Percentiles rank a stretch among this genome's conserved stretches.
These are phyloP conservation scores for Deladenus siricidicola DNA, from an alignment of 2,888 invertebrate genomes.

Conservation along the genomic window DNA sequence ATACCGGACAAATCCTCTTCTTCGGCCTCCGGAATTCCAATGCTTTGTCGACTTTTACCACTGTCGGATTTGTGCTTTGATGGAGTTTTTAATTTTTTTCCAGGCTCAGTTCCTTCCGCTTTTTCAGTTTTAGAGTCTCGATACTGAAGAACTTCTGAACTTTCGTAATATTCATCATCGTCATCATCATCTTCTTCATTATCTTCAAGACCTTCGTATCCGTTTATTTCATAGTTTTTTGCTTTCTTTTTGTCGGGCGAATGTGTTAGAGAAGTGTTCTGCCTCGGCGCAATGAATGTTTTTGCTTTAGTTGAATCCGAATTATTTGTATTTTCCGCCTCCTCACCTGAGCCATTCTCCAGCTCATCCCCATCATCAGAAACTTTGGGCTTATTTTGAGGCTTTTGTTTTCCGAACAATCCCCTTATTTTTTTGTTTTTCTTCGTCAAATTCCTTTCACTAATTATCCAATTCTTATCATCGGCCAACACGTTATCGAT, in stretches of 20 bases:
- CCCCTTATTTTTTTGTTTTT: no score
- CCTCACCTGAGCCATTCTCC: background rate
- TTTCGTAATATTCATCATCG: slow-evolving; percentile 10
- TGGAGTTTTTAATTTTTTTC: background rate
- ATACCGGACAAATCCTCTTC: slow-evolving; percentile 19
- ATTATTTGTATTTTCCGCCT: background rate
- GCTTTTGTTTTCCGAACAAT: no score
- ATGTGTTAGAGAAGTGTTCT: background rate
- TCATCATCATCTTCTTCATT: slow-evolving; percentile 13
- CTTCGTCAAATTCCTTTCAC: background rate
- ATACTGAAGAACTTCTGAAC: background rate
- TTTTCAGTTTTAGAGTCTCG: slow-evolving; percentile 10
- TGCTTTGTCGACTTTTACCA: background rate
- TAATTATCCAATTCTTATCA: slow-evolving; percentile 10
- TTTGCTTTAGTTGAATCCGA: background rate
- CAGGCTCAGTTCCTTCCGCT: background rate
- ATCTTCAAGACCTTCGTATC: slow-evolving; percentile 5
- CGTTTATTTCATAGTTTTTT: background rate
- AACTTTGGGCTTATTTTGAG: background rate
- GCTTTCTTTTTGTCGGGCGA: background rate
- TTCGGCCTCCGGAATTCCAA: slow-evolving; percentile 24
- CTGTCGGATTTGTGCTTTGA: background rate
- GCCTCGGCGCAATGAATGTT: background rate
- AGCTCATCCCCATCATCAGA: background rate
- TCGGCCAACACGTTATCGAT: slow-evolving; percentile 19